phyloP scores from a whole-genome alignment of 2,888 invertebrate species.

The Dolomedes plantarius region DNA sequence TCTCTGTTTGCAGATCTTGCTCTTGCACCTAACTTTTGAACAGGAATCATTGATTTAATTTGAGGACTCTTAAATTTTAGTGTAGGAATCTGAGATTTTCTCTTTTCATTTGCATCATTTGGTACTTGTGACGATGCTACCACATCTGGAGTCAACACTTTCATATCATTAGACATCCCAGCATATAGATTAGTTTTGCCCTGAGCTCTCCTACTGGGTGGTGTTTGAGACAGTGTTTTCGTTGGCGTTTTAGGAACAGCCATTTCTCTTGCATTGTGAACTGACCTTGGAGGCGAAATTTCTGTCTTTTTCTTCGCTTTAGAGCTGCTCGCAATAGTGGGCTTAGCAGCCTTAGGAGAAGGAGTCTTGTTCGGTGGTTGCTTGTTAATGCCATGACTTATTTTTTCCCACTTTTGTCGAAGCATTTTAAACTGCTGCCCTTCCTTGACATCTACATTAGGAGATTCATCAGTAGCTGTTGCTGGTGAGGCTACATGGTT shows the following conservation, averaged over 20 bases:
- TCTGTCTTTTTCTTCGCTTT: slow-evolving; percentile 54
- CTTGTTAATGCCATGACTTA: slow-evolving; percentile 77
- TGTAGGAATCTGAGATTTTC: slow-evolving; percentile 56
- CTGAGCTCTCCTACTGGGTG: slow-evolving; percentile 19
- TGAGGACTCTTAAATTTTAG: slow-evolving; percentile 55
- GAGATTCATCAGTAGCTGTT: slow-evolving; percentile 29
- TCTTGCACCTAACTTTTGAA: slow-evolving; percentile 55
- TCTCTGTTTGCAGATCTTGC: slow-evolving; percentile 65
- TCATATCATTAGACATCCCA: slow-evolving; percentile 25
- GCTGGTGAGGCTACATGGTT: slow-evolving; percentile 23
- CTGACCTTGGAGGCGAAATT: slow-evolving; percentile 31
- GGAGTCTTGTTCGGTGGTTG: slow-evolving; percentile 25
- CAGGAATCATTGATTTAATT: slow-evolving; percentile 64
- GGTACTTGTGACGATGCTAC: slow-evolving; percentile 19
- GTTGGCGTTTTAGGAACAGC: slow-evolving; percentile 56
- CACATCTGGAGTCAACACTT: slow-evolving; percentile 25
- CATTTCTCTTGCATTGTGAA: slow-evolving; percentile 3
- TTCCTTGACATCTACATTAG: slow-evolving; percentile 56
- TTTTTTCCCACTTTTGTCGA: slow-evolving; percentile 88
- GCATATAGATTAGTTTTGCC: slow-evolving; percentile 13
- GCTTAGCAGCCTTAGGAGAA: slow-evolving; percentile 28
- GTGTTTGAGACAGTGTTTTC: slow-evolving; percentile 25
- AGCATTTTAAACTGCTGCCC: slow-evolving; percentile 85
- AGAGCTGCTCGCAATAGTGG: slow-evolving; percentile 50
- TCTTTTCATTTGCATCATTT: slow-evolving; percentile 34